phyloP scores from a whole-genome alignment of 2,113 vertebrate species.

The Oceanodroma tethys region DNA sequence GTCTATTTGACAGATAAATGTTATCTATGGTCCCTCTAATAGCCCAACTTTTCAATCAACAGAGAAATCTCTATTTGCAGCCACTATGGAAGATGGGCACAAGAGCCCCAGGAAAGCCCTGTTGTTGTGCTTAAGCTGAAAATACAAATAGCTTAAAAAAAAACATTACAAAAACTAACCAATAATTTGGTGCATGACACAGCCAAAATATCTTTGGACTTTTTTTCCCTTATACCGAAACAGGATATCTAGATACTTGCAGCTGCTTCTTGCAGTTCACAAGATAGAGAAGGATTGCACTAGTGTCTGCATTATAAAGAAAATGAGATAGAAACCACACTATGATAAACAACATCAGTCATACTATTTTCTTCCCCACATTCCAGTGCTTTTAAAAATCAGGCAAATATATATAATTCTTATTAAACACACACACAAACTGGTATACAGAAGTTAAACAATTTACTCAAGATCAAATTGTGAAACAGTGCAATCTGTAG shows the following conservation, averaged over 20 bases:
- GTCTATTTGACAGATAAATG: neutral
- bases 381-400: neutral
- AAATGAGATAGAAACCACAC: neutral
- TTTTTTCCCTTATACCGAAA: neutral
- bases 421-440: neutral
- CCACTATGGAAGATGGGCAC: neutral
- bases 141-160: neutral
- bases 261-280: neutral
- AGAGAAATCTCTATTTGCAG: neutral
- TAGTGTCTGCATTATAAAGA: neutral
- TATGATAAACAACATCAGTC: neutral
- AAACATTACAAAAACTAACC: neutral
- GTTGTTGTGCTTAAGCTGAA: neutral
- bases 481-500: neutral
- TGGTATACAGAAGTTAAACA: neutral
- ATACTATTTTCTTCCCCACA: neutral
- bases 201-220: neutral
- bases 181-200: neutral
- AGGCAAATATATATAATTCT: neutral
- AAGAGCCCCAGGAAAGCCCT: neutral
- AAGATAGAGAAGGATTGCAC: neutral
- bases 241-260: neutral
- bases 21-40: neutral
- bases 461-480: neutral
- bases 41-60: neutral